phyloP scores from a whole-genome alignment of 2,113 vertebrate species.

The Solenodon paradoxus region DNA sequence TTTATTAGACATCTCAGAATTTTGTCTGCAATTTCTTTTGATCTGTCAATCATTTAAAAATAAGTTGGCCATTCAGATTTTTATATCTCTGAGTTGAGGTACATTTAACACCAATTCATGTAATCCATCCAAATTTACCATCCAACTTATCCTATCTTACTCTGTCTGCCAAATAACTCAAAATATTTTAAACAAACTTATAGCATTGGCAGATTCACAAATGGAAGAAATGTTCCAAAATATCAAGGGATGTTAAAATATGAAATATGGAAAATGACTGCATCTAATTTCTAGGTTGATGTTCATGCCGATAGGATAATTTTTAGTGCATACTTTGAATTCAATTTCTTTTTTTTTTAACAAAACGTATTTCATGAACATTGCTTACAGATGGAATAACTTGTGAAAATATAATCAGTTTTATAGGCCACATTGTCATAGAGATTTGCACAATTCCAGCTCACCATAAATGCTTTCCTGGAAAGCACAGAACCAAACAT shows the following conservation, averaged over 20 bases:
- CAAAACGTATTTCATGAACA: slow-evolving; percentile 64
- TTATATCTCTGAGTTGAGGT: background rate
- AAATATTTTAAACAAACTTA: slow-evolving; percentile 35
- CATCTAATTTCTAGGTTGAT: slow-evolving; percentile 69
- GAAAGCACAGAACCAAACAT: background rate
- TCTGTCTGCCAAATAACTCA: slow-evolving; percentile 10
- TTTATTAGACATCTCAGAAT: background rate
- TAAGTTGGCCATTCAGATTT: background rate
- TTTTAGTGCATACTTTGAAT: slow-evolving; percentile 68
- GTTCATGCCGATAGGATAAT: slow-evolving; percentile 51
- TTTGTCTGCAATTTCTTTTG: background rate
- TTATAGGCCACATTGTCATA: slow-evolving; percentile 47
- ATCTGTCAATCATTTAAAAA: background rate
- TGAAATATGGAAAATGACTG: slow-evolving; percentile 46
- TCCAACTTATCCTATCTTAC: background rate
- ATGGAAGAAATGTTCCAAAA: slow-evolving; percentile 35
- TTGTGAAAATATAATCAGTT: slow-evolving; percentile 46
- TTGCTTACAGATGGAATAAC: slow-evolving; percentile 69
- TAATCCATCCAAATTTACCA: background rate
- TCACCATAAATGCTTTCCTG: slow-evolving; percentile 39
- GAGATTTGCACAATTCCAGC: slow-evolving; percentile 19
- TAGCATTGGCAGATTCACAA: slow-evolving; percentile 35
- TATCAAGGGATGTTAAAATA: slow-evolving; percentile 45
- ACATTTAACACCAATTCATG: background rate
- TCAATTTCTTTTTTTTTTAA: slow-evolving; percentile 75